Percentiles rank a stretch among this genome's conserved stretches.
Evolutionary conservation across 2,113 vertebrate species (phyloP).

Genomic region (Rousettus leschenaultii): DNA sequence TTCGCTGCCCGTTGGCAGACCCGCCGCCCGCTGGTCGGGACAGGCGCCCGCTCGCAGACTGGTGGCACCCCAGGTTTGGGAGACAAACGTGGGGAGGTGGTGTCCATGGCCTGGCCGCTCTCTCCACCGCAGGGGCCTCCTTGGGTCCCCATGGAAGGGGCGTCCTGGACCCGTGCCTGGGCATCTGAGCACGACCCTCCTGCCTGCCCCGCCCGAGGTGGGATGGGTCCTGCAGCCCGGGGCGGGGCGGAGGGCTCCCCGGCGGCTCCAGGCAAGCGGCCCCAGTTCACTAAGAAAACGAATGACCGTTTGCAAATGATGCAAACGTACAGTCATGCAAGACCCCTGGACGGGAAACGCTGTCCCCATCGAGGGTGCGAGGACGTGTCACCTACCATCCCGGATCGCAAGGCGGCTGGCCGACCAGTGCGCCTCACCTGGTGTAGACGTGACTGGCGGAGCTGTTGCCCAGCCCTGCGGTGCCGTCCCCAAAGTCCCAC

Average conservation of each 20-base stretch:
- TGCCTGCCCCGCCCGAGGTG: background rate
- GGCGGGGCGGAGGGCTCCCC: background rate
- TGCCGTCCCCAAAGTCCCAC: constrained; percentile 89
- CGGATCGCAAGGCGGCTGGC: background rate
- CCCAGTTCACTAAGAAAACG: background rate
- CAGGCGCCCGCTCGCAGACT: background rate
- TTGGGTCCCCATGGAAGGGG: rapidly evolving
- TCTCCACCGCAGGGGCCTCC: too few relatives aligned
- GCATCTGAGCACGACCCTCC: background rate
- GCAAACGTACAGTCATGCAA: background rate
- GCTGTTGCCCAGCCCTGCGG: constrained; percentile 67
- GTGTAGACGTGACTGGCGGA: constrained; percentile 79
- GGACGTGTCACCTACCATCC: background rate
- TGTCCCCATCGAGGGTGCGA: too few relatives aligned
- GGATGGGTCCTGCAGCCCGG: background rate
- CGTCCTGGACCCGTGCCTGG: rapidly evolving
- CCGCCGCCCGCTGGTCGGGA: rapidly evolving
- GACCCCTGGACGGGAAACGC: background rate
- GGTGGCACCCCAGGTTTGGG: too few relatives aligned
- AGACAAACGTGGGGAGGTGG: rapidly evolving
- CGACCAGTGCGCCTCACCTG: constrained; percentile 47
- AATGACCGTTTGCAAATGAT: background rate
- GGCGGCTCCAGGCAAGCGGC: too few relatives aligned
- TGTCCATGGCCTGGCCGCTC: rapidly evolving
- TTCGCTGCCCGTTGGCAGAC: rapidly evolving